phyloP scores from a whole-genome alignment of 2,888 invertebrate genomes.

The Cryptosula pallasiana region DNA sequence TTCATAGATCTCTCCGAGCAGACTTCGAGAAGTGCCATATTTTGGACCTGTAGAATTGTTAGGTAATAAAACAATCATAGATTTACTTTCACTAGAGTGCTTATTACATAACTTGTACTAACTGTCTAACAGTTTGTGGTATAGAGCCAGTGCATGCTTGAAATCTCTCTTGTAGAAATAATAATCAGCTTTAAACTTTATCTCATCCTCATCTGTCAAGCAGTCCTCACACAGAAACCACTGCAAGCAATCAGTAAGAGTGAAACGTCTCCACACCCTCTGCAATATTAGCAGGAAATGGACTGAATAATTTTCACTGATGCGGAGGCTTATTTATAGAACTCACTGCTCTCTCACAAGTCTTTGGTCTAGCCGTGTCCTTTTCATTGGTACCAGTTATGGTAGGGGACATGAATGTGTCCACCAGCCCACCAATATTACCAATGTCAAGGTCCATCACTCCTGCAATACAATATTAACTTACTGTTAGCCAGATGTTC shows the following conservation, averaged over 20 bases:
- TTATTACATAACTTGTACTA: no score
- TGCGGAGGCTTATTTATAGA: no score
- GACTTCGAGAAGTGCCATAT: slow-evolving; percentile 11
- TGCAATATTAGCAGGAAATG: no score
- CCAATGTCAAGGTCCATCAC: not conserved
- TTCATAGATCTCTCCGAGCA: not conserved
- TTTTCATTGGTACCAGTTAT: not conserved
- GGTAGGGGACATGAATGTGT: not conserved
- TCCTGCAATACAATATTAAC: not conserved
- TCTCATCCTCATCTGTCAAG: not conserved
- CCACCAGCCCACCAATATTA: not conserved
- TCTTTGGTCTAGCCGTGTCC: not conserved
- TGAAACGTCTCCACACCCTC: no score
- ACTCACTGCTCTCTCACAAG: not conserved
- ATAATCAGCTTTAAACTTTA: slow-evolving; percentile 14
- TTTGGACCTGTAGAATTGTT: not conserved
- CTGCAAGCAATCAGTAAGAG: no score
- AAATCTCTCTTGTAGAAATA: not conserved
- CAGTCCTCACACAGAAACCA: not conserved
- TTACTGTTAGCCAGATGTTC: no score
- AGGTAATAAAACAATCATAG: not conserved
- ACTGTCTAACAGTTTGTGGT: not conserved
- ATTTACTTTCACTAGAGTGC: not conserved
- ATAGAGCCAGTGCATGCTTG: not conserved
- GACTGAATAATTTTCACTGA: no score